Conservation (phyloP, 2,113 vertebrate species). For the Neopipo cinnamomea region DNA sequence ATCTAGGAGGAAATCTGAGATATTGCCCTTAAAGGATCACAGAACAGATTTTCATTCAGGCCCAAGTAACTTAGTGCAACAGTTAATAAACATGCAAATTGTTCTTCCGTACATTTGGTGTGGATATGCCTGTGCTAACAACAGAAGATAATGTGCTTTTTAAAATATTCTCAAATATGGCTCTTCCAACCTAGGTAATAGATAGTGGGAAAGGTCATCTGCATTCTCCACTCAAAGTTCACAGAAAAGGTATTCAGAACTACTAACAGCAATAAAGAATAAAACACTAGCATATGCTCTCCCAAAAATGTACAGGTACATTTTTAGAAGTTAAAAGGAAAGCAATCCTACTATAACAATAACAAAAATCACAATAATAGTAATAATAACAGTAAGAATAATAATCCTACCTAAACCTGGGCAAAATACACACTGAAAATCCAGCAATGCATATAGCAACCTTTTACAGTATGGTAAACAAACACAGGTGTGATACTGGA, state of each 20-base stretch:
- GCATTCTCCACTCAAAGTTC: neutral
- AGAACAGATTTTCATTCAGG: neutral
- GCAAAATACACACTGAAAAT: neutral
- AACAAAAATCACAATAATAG: neutral
- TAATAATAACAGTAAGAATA: neutral
- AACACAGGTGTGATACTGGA: neutral
- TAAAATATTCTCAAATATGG: fast-evolving
- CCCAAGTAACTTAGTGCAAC: neutral
- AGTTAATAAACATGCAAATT: neutral
- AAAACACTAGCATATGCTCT: fast-evolving
- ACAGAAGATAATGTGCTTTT: fast-evolving
- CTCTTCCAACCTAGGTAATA: neutral
- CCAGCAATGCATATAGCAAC: neutral
- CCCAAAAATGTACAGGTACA: neutral
- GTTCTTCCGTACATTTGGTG: neutral
- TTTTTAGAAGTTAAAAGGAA: neutral
- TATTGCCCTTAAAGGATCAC: neutral
- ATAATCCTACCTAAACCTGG: neutral
- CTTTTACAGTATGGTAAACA: neutral
- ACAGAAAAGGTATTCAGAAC: neutral
- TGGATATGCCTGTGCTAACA: neutral
- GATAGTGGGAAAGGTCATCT: neutral
- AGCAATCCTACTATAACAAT: neutral
- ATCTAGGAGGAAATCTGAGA: neutral
- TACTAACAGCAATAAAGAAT: neutral